These are phyloP conservation scores for Rotaria socialis DNA, from an alignment of 2,888 invertebrate genomes.

Conservation along the genomic window DNA sequence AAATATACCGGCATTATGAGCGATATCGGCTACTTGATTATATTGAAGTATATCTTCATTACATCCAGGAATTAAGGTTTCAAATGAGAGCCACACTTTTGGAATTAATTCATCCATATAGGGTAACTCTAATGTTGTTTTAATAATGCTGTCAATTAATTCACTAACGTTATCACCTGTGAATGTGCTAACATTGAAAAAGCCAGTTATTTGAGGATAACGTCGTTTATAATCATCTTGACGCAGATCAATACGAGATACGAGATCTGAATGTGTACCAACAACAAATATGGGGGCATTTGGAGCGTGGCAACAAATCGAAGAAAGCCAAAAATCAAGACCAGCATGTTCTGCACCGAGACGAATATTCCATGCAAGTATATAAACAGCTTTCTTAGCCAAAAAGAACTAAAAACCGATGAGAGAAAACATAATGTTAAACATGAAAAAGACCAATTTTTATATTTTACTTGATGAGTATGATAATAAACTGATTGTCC, in stretches of 20 bases:
- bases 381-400: conserved; percentile 57
- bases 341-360: conserved; percentile 59
- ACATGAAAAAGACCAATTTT: neutral
- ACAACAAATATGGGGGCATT: conserved; percentile 57
- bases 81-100: conserved; percentile 56
- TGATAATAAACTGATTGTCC: conserved; percentile 60
- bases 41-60: conserved; percentile 38
- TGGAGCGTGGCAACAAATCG: conserved; percentile 58
- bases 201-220: conserved; percentile 57
- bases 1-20: conserved; percentile 48
- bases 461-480: conserved; percentile 54
- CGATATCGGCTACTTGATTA: conserved; percentile 48
- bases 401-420: conserved; percentile 52
- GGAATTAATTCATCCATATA: conserved; percentile 59
- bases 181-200: conserved; percentile 56
- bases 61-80: conserved; percentile 50
- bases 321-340: conserved; percentile 58
- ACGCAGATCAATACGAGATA: conserved; percentile 51
- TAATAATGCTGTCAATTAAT: conserved; percentile 51
- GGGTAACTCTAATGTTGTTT: conserved; percentile 53
- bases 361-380: conserved; percentile 58
- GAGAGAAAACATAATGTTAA: too few relatives aligned
- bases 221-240: conserved; percentile 51
- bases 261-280: conserved; percentile 58
- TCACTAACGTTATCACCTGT: conserved; percentile 52